A percentile compares a stretch with the other conserved stretches of the same genome.
phyloP scores from a whole-genome alignment of 2,888 invertebrate genomes.

The Strigamia maritima region DNA sequence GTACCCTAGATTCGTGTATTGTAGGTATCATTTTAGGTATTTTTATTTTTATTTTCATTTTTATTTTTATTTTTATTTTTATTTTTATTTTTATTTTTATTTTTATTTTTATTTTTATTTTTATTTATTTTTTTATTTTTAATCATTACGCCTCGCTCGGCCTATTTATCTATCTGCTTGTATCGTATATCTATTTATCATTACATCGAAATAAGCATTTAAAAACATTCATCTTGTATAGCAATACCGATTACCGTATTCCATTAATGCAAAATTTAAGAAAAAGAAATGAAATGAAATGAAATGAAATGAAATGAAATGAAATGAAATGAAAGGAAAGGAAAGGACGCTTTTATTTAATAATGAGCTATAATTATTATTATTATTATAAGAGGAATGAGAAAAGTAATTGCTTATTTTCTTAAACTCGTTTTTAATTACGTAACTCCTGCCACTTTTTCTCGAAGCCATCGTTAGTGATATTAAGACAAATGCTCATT shows the following conservation, averaged over 20 bases:
- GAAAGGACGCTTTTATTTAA: background rate
- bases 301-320: too few relatives aligned
- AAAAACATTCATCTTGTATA: background rate
- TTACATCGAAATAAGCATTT: background rate
- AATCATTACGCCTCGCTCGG: too few relatives aligned
- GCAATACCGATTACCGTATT: background rate
- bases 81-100: too few relatives aligned
- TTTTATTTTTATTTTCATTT: background rate
- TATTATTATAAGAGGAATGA: background rate
- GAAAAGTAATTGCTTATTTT: background rate
- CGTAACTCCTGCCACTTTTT: constrained; percentile 24
- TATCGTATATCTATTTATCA: background rate
- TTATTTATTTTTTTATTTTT: too few relatives aligned
- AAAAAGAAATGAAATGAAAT: too few relatives aligned
- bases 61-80: background rate
- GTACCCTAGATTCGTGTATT: background rate
- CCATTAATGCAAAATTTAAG: background rate
- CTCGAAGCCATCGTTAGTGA: background rate
- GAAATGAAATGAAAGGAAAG: too few relatives aligned
- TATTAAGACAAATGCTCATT: constrained; percentile 6
- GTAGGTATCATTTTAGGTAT: background rate
- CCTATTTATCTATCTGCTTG: too few relatives aligned
- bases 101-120: too few relatives aligned
- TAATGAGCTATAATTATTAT: background rate
- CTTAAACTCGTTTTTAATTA: background rate